Evolutionary conservation across 23 tunicate genomes (phyloP).

Genomic region (Styela clava): DNA sequence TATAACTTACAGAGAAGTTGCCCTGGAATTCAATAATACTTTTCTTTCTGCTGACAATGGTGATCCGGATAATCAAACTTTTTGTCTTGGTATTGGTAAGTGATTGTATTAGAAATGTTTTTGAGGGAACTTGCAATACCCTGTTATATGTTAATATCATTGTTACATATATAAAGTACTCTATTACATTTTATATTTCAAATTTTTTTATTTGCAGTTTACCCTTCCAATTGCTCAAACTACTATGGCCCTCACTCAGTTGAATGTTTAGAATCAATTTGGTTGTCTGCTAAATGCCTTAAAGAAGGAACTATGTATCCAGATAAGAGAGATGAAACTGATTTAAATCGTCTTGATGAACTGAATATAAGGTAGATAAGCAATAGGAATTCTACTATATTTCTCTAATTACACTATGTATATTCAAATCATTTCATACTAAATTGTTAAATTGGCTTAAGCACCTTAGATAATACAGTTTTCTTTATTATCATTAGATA

Average conservation of each 20-base stretch:
- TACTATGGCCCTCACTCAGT: constrained; percentile 25
- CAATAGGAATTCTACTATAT: too few species aligned
- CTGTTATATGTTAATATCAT: too few species aligned
- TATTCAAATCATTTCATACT: too few species aligned
- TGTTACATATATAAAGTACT: too few species aligned
- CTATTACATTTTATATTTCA: background rate
- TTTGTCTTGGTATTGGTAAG: constrained; percentile 31
- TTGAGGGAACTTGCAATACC: too few species aligned
- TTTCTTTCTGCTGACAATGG: background rate
- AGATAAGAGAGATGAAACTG: background rate
- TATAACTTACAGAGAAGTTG: background rate
- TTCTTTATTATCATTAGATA: too few species aligned
- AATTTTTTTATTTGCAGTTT: background rate
- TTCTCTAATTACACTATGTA: too few species aligned
- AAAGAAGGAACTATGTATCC: background rate
- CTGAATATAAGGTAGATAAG: background rate
- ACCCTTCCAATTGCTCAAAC: background rate
- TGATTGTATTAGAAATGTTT: background rate
- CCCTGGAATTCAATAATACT: background rate
- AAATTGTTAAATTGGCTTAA: too few species aligned
- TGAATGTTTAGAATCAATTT: constrained; percentile 26
- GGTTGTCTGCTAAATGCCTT: constrained; percentile 1
- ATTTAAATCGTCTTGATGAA: background rate
- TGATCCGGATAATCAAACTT: background rate
- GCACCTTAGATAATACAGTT: too few species aligned